Percentiles rank a stretch among this genome's conserved stretches.
These are phyloP conservation scores for Andricus grossulariae DNA, from an alignment of 1,140 invertebrate genomes.

Conservation along the genomic window DNA sequence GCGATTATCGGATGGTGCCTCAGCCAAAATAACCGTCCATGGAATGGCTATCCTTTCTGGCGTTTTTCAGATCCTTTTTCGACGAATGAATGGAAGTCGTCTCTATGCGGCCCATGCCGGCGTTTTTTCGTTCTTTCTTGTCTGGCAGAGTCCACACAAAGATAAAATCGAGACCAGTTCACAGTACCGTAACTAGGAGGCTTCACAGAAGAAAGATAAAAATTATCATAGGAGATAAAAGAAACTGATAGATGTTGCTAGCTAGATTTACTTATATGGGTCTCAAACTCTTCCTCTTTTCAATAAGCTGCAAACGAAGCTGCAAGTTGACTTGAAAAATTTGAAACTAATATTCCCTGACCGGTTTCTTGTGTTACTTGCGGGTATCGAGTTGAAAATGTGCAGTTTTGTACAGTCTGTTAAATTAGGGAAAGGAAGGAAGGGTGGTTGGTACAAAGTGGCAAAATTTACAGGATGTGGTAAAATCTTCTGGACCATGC, in stretches of 20 bases:
- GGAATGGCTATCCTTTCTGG: conserved; percentile 14
- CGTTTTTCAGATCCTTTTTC: conserved; percentile 22
- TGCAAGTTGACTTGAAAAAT: no score
- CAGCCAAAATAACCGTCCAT: conserved; percentile 23
- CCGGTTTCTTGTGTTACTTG: no score
- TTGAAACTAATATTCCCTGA: no score
- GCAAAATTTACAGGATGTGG: conserved; percentile 26
- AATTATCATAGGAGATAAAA: background rate
- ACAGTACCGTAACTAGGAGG: background rate
- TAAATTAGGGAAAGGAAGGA: background rate
- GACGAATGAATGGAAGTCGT: conserved; percentile 13
- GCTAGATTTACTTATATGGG: no score
- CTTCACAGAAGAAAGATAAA: background rate
- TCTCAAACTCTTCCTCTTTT: no score
- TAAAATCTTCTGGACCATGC: conserved; percentile 29
- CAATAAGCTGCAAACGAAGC: no score
- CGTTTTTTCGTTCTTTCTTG: conserved; percentile 23
- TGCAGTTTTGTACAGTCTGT: background rate
- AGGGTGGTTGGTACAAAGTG: background rate
- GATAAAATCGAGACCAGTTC: conserved; percentile 15
- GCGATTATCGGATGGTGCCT: conserved; percentile 16
- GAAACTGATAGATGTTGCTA: no score
- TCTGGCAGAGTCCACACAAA: conserved; percentile 28
- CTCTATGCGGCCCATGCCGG: conserved; percentile 10
- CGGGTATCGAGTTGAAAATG: no score